Percentiles rank a stretch among this genome's conserved stretches.
These are phyloP conservation scores for Acestrorhynchus altus DNA, from an alignment of 2,797 vertebrate species.

Conservation along the genomic window DNA sequence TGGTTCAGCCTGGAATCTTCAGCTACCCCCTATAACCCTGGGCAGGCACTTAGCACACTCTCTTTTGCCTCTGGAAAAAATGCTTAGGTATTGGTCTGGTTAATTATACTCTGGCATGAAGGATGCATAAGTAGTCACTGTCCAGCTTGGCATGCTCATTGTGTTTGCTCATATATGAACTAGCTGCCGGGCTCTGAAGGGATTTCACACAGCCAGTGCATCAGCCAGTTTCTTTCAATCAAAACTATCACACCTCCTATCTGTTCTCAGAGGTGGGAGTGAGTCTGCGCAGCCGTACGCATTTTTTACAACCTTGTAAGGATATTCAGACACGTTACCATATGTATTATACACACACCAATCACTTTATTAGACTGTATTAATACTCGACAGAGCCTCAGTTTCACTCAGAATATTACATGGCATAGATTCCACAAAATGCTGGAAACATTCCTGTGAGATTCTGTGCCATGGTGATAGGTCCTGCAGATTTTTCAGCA, in stretches of 20 bases:
- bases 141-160: slow-evolving; percentile 6
- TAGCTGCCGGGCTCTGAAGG: background rate
- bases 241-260: background rate
- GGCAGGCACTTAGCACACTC: slow-evolving; percentile 46
- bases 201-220: slow-evolving; percentile 2
- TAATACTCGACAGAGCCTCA: no score
- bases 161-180: slow-evolving; percentile 4
- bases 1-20: slow-evolving; percentile 25
- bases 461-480: no score
- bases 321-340: no score
- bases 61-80: slow-evolving; percentile 37
- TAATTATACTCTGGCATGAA: slow-evolving; percentile 39
- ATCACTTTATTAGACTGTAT: no score
- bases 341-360: background rate
- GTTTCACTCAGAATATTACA: no score
- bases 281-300: background rate
- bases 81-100: background rate
- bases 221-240: slow-evolving; percentile 20
- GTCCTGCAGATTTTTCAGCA: no score
- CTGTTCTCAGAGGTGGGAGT: background rate
- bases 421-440: no score
- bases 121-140: background rate
- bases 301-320: background rate
- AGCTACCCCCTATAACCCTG: slow-evolving; percentile 43
- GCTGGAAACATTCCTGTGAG: no score